Base-by-base conservation (phyloP, 2,113 vertebrate genomes). In the Atrichornis clamosus region DNA sequence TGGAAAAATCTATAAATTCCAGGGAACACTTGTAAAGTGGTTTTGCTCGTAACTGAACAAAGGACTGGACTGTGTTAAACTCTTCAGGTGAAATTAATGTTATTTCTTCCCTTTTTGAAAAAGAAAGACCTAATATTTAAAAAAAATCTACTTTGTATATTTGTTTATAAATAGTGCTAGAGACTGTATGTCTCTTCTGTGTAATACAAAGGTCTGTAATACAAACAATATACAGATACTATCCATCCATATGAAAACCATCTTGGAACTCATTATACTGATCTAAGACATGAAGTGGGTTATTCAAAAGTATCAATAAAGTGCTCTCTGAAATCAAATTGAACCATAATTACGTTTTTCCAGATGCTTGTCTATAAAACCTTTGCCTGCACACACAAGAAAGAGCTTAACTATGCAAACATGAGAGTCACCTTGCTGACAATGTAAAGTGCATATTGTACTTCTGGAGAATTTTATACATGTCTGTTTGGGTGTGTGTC, bases 1-100 rank as follows among this genome's bases (percentile, higher is more conserved):
- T 96, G 96, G 96, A 97, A 97, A 95, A 96, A 92, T 55, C 87
- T 89, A 80, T 95, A 97, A 96, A 96, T 97, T 95, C 81, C 87
- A 96, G 44, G 52, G 68, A 93, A 79, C 50, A 39, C 27, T 69
- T 93, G 22, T 97, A 96, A 97, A 97, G 58, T 90, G 59, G 55
- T 64, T 97, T 96, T 94, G 20, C 62, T 95, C 33, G 63, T 95
- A 87, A 75, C 70, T 72, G 64, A 96, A 92, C 32, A 95, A 95
- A 97, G 50, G 59, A 15, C 72, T 95, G 74, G 64, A 44, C 90
- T 94, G 73, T 85, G 30, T 49, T 49, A 55, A 91, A 41, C 14
- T 81, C 33, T 62, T 56, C 63, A 94, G 52, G 85, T 82, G 67
- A 96, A 96, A 95, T 62, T 32, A 76, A 58, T 44, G 19, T 59